Evolutionary conservation across 2,888 invertebrate genomes (phyloP).

Genomic region (Diploptera punctata): DNA sequence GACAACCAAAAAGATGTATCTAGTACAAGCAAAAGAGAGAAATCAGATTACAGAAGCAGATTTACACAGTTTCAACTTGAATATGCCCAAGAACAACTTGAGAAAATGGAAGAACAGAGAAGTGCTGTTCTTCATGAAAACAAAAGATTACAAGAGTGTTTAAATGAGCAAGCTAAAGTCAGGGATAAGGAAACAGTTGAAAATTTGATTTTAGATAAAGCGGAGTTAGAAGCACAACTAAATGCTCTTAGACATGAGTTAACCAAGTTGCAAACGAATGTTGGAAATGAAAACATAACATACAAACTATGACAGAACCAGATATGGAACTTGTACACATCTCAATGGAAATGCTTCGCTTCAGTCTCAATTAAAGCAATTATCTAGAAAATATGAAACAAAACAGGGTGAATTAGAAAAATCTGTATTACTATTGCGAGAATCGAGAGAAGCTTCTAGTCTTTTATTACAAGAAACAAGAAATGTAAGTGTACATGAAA

Average conservation of each 20-base stretch:
- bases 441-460: conserved; percentile 14
- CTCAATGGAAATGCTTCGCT: conserved; percentile 16
- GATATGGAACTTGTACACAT: conserved; percentile 20
- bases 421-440: neutral
- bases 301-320: conserved; percentile 15
- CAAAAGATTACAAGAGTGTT: conserved; percentile 1
- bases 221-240: conserved; percentile 11
- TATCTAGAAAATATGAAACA: neutral
- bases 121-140: conserved; percentile 7
- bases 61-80: neutral
- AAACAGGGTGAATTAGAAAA: conserved; percentile 10
- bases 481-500: neutral
- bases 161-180: neutral
- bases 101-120: conserved; percentile 15
- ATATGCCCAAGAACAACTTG: neutral
- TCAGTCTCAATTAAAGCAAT: neutral
- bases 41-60: too few relatives aligned
- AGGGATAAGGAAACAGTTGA: neutral
- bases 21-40: too few relatives aligned
- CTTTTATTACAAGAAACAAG: neutral
- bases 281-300: neutral
- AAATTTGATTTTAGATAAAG: conserved; percentile 26
- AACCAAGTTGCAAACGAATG: neutral
- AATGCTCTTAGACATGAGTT: neutral
- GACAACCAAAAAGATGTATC: too few relatives aligned